Conservation (phyloP, 2,113 vertebrate species). For the Paramormyrops kingsleyae region DNA sequence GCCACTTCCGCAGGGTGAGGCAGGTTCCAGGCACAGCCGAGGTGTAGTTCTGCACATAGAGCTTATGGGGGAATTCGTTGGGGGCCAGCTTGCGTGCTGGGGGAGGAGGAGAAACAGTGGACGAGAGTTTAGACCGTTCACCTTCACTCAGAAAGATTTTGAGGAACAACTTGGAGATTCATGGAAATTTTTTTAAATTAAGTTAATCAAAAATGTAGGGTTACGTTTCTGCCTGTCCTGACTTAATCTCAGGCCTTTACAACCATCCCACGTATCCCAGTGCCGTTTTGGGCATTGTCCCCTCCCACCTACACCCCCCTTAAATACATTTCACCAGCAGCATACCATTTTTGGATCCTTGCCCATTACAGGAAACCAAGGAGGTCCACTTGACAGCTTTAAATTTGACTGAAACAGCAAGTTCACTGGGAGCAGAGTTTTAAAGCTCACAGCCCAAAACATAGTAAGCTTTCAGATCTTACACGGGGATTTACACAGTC, state of each 20-base stretch:
- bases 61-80: conserved; percentile 96
- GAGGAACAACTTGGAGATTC: background rate
- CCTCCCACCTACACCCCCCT: background rate
- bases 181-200: background rate
- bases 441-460: background rate
- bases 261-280: background rate
- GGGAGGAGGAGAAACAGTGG: conserved; percentile 3
- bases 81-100: conserved; percentile 87
- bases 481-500: background rate
- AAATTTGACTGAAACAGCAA: background rate
- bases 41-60: conserved; percentile 96
- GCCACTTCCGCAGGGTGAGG: conserved; percentile 88
- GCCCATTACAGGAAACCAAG: background rate
- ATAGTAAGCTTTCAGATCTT: background rate
- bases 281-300: background rate
- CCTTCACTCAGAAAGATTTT: background rate
- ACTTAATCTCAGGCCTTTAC: background rate
- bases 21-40: conserved; percentile 91
- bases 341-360: background rate
- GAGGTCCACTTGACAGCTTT: background rate
- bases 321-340: background rate
- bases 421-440: background rate
- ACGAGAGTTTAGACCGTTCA: background rate
- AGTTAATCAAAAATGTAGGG: background rate
- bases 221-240: background rate